These are phyloP conservation scores for Epinephelus fuscoguttatus DNA, from an alignment of 2,113 vertebrate species.

Conservation along the genomic window DNA sequence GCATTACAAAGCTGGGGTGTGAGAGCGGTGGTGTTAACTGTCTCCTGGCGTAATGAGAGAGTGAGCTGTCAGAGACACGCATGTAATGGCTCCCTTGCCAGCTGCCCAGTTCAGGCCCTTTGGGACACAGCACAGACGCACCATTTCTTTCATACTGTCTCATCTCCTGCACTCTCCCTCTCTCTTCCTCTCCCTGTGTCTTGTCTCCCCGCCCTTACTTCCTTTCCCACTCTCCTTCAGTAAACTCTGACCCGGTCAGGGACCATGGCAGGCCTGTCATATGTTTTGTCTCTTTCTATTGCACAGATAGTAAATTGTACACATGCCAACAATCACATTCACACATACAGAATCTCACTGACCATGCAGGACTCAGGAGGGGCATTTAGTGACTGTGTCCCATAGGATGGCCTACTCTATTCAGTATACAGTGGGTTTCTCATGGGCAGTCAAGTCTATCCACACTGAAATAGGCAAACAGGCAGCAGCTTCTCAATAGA, in stretches of 20 bases:
- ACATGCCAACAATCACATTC: slow-evolving; percentile 43
- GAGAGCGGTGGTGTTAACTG: slow-evolving; percentile 74
- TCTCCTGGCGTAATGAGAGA: slow-evolving; percentile 83
- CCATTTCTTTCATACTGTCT: slow-evolving; percentile 69
- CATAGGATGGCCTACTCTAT: slow-evolving; percentile 51
- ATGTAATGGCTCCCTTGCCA: slow-evolving; percentile 84
- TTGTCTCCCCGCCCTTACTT: slow-evolving; percentile 6
- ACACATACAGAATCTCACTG: slow-evolving; percentile 44
- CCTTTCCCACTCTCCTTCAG: slow-evolving; percentile 33
- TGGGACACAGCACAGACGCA: slow-evolving; percentile 75
- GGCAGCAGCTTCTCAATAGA: slow-evolving; percentile 57
- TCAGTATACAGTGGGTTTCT: slow-evolving; percentile 53
- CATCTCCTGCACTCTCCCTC: slow-evolving; percentile 30
- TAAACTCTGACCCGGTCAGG: slow-evolving; percentile 63
- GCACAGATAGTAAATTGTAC: slow-evolving; percentile 39
- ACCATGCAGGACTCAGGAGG: slow-evolving; percentile 52
- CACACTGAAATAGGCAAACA: slow-evolving; percentile 48
- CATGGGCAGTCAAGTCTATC: slow-evolving; percentile 58
- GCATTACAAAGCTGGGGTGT: slow-evolving; percentile 62
- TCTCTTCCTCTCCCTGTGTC: slow-evolving; percentile 15
- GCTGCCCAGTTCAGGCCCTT: slow-evolving; percentile 81
- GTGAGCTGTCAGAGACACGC: slow-evolving; percentile 83
- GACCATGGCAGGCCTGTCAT: slow-evolving; percentile 41
- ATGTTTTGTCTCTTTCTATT: slow-evolving; percentile 45
- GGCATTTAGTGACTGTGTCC: slow-evolving; percentile 56